These are phyloP conservation scores for Unio delphinus DNA, from an alignment of 2,888 invertebrate genomes.

Conservation along the genomic window DNA sequence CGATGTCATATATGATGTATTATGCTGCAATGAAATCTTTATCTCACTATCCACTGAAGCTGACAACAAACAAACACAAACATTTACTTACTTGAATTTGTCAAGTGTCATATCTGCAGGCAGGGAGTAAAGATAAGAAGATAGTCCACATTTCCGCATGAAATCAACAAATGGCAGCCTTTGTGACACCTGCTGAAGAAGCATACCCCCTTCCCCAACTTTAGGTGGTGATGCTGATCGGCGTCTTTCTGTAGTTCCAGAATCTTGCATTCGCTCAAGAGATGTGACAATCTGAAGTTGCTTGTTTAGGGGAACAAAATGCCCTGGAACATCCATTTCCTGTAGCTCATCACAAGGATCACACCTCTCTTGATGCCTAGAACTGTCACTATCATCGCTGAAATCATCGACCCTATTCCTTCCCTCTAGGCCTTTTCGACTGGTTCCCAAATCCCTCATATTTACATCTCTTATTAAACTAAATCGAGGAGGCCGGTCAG, in stretches of 20 bases:
- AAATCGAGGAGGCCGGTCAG: constrained; percentile 26
- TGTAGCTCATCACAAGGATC: constrained; percentile 54
- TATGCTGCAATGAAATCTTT: too few relatives aligned
- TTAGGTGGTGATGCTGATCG: constrained; percentile 51
- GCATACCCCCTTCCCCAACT: constrained; percentile 32
- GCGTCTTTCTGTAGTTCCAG: constrained; percentile 16
- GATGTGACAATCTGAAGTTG: constrained; percentile 62
- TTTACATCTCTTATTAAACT: constrained; percentile 36
- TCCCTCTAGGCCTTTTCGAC: constrained; percentile 39
- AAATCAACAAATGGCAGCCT: constrained; percentile 63
- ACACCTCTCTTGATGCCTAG: constrained; percentile 38
- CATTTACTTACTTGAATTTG: constrained; percentile 51
- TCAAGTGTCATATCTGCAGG: constrained; percentile 66
- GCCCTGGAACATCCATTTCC: constrained; percentile 40
- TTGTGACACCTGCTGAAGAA: constrained; percentile 45
- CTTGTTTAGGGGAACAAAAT: constrained; percentile 54
- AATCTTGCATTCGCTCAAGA: constrained; percentile 42
- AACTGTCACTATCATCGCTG: constrained; percentile 56
- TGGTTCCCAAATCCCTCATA: constrained; percentile 40
- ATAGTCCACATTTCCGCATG: constrained; percentile 59
- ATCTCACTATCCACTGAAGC: too few relatives aligned
- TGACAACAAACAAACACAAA: too few relatives aligned
- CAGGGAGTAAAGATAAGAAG: constrained; percentile 63
- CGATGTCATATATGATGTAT: too few relatives aligned
- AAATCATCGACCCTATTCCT: constrained; percentile 50